Percentiles rank a stretch among this genome's conserved stretches.
Conservation (phyloP, 2,113 vertebrate genomes). For the Nesoenas mayeri region DNA sequence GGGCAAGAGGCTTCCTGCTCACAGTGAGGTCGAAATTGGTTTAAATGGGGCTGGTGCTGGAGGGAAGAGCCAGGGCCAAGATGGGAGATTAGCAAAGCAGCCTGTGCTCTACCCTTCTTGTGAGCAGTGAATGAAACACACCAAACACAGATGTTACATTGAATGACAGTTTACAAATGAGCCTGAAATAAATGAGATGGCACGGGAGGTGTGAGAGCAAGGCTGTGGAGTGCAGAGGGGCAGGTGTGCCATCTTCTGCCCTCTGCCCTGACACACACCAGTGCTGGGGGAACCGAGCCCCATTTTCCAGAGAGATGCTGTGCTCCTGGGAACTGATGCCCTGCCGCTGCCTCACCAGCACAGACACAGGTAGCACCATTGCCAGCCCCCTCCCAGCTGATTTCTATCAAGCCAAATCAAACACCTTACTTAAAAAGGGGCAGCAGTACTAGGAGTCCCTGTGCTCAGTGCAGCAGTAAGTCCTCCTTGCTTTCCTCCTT, state of each 20-base stretch:
- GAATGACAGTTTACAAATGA: neutral
- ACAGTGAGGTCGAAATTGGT: neutral
- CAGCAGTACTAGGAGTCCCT: neutral
- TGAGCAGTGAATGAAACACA: neutral
- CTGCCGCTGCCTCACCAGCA: rapidly evolving
- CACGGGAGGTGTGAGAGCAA: neutral
- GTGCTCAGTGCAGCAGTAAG: neutral
- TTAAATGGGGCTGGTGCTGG: neutral
- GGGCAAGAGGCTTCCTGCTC: neutral
- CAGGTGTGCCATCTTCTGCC: neutral
- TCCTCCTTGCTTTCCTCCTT: neutral
- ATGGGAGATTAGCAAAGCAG: neutral
- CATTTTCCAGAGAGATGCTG: neutral
- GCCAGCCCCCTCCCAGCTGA: neutral
- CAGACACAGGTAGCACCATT: rapidly evolving
- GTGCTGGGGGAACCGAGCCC: neutral
- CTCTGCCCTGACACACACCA: neutral
- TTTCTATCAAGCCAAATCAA: neutral
- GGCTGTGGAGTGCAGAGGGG: neutral
- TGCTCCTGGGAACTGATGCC: neutral
- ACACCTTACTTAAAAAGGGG: neutral
- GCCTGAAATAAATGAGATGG: neutral
- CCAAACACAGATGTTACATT: neutral
- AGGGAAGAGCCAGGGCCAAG: neutral
- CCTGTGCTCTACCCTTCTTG: neutral